Evolutionary conservation across 2,888 invertebrate genomes (phyloP), one percentile per base, ranked within the genome.

Genomic region (Unio delphinus): DNA sequence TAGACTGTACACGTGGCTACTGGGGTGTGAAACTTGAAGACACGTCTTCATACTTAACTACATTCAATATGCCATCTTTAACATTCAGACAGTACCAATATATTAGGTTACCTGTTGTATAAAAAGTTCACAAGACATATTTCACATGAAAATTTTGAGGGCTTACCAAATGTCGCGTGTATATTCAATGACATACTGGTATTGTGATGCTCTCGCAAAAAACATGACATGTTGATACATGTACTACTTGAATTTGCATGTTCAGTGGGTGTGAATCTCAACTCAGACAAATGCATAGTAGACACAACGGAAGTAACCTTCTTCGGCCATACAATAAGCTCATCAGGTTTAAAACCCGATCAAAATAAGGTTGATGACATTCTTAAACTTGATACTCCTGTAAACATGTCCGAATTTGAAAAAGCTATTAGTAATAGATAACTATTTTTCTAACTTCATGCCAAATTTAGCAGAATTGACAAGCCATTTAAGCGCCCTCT

Each of bases 51-150:
- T 18, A 20, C 15, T 57, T 73, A 15, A 65, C 61, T 17, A 73
- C 73, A 55, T 68, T 73, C 34, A 68, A 64, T 60, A 70, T 60
- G 18, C 68, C n/a, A n/a, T n/a, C n/a, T n/a, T n/a, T n/a, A n/a
- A n/a, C 68, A n/a, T 73, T 66, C 34, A 67, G 67, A 17, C 34
- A 71, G 18, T 73, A 73, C 30, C 23, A 63, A 11, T 73, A 18
- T 18, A 26, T 63, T 23, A 8, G 73, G n/a, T 15, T 73, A 55
- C 73, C 73, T 17, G 68, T 68, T 26, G 73, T 0, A 59, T 67
- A 11, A 57, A 45, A 20, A 45, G 30, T 56, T 72, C 72, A 26
- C 61, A 26, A 8, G 67, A 73, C 11, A 61, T 74, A 4, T 68
- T 63, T 34, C 73, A 73, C 4, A 34, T 45, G 23, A 59, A n/a